These are phyloP conservation scores for Oscheius sp. DNA, from an alignment of 1,140 invertebrate genomes.

Conservation along the genomic window DNA sequence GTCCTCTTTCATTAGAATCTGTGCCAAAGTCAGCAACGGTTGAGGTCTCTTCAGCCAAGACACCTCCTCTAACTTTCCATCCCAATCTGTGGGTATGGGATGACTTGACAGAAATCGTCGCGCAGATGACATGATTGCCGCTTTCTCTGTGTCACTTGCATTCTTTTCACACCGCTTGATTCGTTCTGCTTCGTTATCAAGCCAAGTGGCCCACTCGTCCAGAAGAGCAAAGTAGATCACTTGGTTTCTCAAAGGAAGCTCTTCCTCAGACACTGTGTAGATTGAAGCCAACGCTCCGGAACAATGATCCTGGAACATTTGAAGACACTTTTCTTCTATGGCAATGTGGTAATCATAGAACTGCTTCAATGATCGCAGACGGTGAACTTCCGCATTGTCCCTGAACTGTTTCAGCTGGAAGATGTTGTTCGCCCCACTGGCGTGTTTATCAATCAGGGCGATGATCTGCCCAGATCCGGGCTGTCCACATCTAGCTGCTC, in stretches of 20 bases:
- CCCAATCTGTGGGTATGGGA: background rate
- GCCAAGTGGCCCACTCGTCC: constrained; percentile 16
- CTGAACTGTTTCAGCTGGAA: constrained; percentile 30
- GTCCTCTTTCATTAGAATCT: background rate
- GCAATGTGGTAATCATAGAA: constrained; percentile 15
- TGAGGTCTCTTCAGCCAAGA: background rate
- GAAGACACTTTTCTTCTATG: constrained; percentile 14
- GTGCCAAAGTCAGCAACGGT: background rate
- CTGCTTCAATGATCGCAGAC: constrained; percentile 10
- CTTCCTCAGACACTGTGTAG: background rate
- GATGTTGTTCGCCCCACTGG: background rate
- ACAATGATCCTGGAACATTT: constrained; percentile 7
- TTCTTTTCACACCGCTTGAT: constrained; percentile 9
- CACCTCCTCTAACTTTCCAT: background rate
- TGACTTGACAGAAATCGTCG: background rate
- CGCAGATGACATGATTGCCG: background rate
- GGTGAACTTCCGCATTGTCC: constrained; percentile 24
- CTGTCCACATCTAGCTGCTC: constrained; percentile 60
- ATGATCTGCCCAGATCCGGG: constrained; percentile 36
- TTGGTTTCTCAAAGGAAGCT: background rate
- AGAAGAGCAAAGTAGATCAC: constrained; percentile 19
- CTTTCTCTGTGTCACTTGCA: background rate
- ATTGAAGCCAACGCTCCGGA: background rate
- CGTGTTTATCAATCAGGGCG: background rate
- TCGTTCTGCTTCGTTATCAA: background rate